Conservation (phyloP, 2,113 vertebrate species). For the Galbula dea region DNA sequence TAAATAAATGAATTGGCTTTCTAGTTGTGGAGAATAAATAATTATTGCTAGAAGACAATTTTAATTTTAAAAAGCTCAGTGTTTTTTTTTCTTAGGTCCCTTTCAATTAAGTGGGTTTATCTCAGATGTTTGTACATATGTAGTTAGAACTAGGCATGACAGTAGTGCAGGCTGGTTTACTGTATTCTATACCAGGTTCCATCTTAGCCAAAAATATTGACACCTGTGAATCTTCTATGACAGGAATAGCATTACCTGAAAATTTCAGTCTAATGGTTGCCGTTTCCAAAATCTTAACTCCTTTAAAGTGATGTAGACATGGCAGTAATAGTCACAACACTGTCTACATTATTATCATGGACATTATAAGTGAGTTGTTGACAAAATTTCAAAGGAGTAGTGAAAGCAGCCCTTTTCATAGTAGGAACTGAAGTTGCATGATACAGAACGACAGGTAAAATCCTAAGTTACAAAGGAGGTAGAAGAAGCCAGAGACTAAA, state of each 20-base stretch:
- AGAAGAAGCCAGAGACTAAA: background rate
- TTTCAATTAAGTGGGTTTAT: too few relatives aligned
- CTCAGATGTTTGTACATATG: background rate
- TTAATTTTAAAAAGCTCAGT: too few relatives aligned
- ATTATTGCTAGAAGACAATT: background rate
- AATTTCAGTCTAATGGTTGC: background rate
- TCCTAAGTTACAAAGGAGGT: background rate
- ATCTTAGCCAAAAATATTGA: background rate
- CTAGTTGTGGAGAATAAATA: background rate
- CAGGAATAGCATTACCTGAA: background rate
- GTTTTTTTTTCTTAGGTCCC: too few relatives aligned
- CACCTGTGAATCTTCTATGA: background rate
- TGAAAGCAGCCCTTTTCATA: background rate
- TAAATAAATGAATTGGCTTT: background rate
- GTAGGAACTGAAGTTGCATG: background rate
- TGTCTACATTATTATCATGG: background rate
- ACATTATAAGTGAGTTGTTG: background rate
- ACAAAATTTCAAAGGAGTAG: background rate
- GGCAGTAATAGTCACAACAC: background rate
- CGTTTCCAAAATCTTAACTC: background rate
- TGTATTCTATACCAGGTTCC: background rate
- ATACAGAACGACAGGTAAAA: background rate
- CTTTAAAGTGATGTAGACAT: background rate
- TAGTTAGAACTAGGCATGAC: background rate
- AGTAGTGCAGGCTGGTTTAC: background rate